phyloP scores from a whole-genome alignment of 2,888 invertebrate species.

The Philhelius pedissequus region DNA sequence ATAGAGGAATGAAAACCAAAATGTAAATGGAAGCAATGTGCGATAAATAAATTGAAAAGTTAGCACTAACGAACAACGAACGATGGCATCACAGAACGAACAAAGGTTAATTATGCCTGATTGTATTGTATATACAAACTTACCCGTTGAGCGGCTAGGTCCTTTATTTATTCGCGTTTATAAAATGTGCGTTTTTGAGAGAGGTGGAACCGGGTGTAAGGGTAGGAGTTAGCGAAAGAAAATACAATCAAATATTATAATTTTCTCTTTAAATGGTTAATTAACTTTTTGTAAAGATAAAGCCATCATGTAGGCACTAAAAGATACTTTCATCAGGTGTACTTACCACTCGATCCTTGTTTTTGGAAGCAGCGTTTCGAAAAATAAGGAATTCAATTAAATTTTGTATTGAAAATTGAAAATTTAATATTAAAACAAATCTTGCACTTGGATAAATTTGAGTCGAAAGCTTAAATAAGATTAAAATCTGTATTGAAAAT shows the following conservation, averaged over 20 bases:
- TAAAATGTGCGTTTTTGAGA: constrained; percentile 5
- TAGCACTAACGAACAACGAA: constrained; percentile 28
- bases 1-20: constrained; percentile 22
- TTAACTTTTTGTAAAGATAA: constrained; percentile 42
- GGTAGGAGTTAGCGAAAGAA: not conserved
- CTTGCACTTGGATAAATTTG: not conserved
- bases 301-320: constrained; percentile 3
- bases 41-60: constrained; percentile 54
- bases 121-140: constrained; percentile 20
- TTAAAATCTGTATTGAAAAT: not conserved
- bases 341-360: constrained; percentile 79
- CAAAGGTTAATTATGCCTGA: constrained; percentile 28
- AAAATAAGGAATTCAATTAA: constrained; percentile 2
- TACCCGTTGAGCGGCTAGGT: constrained; percentile 55
- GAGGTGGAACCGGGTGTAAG: not conserved
- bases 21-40: constrained; percentile 25
- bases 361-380: constrained; percentile 48
- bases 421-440: not conserved
- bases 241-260: constrained; percentile 40
- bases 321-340: not conserved
- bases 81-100: not conserved
- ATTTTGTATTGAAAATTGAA: constrained; percentile 2
- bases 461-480: not conserved
- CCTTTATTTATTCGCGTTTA: constrained; percentile 48
- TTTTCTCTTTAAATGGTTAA: constrained; percentile 22